These are phyloP conservation scores for Leptodactylus fuscus DNA, from an alignment of 2,113 vertebrate species.

Conservation along the genomic window DNA sequence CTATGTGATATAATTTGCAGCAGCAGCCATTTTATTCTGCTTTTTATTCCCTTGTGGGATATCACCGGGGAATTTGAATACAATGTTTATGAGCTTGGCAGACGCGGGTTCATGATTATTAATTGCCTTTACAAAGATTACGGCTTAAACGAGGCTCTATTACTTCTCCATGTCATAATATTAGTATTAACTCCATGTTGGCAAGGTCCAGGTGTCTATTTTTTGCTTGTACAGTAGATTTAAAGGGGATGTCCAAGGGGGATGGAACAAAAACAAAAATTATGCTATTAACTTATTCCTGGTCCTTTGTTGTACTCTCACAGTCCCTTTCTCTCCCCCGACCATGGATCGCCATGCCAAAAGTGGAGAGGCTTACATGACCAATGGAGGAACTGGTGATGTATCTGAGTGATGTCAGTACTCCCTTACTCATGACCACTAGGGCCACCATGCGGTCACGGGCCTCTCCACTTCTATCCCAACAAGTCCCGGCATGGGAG, in stretches of 20 bases:
- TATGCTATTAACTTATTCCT: no score
- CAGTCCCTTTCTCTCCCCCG: no score
- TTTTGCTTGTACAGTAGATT: background rate
- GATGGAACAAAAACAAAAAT: no score
- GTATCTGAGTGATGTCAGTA: no score
- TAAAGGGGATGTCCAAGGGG: background rate
- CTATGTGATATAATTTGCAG: constrained; percentile 33
- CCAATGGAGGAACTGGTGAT: no score
- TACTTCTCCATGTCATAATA: constrained; percentile 25
- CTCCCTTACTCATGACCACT: no score
- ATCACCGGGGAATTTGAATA: constrained; percentile 12
- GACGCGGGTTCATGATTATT: constrained; percentile 27
- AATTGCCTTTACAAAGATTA: constrained; percentile 35
- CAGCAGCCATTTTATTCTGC: constrained; percentile 24
- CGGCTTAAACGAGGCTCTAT: constrained; percentile 3
- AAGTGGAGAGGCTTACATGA: no score
- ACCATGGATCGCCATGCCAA: no score
- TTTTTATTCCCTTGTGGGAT: background rate
- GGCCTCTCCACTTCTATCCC: no score
- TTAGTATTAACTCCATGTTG: constrained; percentile 5
- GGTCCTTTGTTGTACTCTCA: no score
- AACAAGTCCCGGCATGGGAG: no score
- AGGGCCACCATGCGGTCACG: no score
- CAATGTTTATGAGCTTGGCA: constrained; percentile 52
- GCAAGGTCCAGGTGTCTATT: background rate